Evolutionary conservation across 2,888 invertebrate genomes (phyloP).

Genomic region (Lasioglossum figueresi): DNA sequence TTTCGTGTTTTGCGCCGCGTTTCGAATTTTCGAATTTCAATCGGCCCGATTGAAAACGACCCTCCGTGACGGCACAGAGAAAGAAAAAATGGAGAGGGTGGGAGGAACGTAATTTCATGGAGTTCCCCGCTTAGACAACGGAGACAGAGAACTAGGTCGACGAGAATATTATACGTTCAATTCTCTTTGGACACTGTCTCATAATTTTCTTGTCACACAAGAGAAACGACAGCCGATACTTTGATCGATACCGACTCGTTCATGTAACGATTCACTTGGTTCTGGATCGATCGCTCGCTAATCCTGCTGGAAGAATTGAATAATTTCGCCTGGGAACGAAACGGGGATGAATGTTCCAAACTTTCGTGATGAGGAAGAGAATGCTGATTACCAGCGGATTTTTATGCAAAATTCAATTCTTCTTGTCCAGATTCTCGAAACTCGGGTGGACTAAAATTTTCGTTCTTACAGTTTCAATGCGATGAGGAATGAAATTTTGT

Average conservation of each 20-base stretch:
- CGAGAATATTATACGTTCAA: constrained; percentile 16
- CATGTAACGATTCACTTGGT: constrained; percentile 51
- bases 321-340: constrained; percentile 27
- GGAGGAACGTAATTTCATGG: constrained; percentile 6
- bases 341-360: constrained; percentile 25
- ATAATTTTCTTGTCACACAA: constrained; percentile 41
- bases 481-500: background rate
- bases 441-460: background rate
- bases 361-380: constrained; percentile 17
- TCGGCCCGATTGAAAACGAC: constrained; percentile 39
- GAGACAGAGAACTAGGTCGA: constrained; percentile 21
- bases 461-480: background rate
- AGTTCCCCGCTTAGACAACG: constrained; percentile 26
- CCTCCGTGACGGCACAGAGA: constrained; percentile 3
- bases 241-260: constrained; percentile 62
- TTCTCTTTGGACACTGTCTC: constrained; percentile 28
- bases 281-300: constrained; percentile 32
- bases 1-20: constrained; percentile 73
- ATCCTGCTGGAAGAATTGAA: constrained; percentile 41
- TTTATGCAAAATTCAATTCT: background rate
- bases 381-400: background rate
- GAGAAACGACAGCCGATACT: constrained; percentile 54
- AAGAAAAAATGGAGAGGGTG: background rate
- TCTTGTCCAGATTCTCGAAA: background rate
- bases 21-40: constrained; percentile 51